phyloP scores from a whole-genome alignment of 2,888 invertebrate species.

The Gortyna flavago region DNA sequence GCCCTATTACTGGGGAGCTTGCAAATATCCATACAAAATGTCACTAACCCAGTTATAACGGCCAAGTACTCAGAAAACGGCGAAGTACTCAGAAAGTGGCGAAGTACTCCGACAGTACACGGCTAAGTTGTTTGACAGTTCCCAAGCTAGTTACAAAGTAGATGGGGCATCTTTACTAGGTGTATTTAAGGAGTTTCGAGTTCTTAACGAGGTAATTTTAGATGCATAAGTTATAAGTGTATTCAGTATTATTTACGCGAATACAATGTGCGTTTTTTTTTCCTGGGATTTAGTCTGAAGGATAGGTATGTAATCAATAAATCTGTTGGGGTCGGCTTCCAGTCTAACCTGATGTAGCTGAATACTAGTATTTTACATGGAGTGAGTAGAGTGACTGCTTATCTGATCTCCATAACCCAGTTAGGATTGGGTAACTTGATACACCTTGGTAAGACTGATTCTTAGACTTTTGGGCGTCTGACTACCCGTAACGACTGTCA shows the following conservation, averaged over 20 bases:
- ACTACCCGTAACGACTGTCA: neutral
- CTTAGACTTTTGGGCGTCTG: neutral
- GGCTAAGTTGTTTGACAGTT: constrained; percentile 43
- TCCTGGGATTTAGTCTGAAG: neutral
- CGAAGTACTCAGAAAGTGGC: neutral
- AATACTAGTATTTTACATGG: neutral
- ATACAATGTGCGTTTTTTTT: neutral
- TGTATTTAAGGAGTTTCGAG: constrained; percentile 21
- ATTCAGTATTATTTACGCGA: neutral
- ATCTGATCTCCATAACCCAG: neutral
- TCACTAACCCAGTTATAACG: constrained; percentile 44
- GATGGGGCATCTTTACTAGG: constrained; percentile 15
- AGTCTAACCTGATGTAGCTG: neutral
- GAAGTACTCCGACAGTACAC: constrained; percentile 2
- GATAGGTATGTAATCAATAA: neutral
- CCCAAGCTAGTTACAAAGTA: constrained; percentile 38
- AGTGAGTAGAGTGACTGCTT: neutral
- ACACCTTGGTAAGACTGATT: neutral
- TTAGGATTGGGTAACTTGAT: neutral
- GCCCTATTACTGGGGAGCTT: constrained; percentile 42
- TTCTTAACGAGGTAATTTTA: constrained; percentile 16
- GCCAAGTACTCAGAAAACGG: neutral
- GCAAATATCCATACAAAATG: constrained; percentile 51
- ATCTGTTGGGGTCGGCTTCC: neutral
- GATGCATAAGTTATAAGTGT: neutral